Evolutionary conservation across 2,797 vertebrate species (phyloP).

Genomic region (Scolopax bukidnonensis): DNA sequence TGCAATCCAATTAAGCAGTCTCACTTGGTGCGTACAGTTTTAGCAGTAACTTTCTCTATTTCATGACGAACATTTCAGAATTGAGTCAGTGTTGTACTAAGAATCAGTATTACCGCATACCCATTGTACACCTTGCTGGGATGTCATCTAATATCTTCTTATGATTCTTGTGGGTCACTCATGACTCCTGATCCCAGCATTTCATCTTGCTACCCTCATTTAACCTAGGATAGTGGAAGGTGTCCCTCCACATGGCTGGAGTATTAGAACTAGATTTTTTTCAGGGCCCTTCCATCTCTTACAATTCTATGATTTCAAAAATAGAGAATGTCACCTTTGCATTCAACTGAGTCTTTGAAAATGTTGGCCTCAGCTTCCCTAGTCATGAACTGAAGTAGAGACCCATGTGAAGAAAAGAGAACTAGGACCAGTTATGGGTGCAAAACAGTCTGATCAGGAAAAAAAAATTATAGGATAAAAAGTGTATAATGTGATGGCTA

Average conservation of each 20-base stretch:
- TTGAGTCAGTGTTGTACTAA: not conserved
- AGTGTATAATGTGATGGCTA: not conserved
- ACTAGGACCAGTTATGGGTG: not conserved
- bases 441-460: not conserved
- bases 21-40: not conserved
- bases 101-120: not conserved
- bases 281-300: not conserved
- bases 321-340: not conserved
- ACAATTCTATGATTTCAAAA: not conserved
- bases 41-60: not conserved
- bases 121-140: rapidly evolving
- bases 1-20: not conserved
- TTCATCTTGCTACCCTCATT: not conserved
- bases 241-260: not conserved
- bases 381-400: not conserved
- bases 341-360: not conserved
- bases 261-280: not conserved
- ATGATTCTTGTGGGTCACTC: not conserved
- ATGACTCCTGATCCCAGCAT: not conserved
- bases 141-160: not conserved
- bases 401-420: not conserved
- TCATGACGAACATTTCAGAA: rapidly evolving
- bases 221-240: not conserved
- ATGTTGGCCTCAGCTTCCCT: not conserved
- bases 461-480: not conserved